Conservation (phyloP, 2,888 invertebrate genomes). For the Drosophila antonietae region DNA sequence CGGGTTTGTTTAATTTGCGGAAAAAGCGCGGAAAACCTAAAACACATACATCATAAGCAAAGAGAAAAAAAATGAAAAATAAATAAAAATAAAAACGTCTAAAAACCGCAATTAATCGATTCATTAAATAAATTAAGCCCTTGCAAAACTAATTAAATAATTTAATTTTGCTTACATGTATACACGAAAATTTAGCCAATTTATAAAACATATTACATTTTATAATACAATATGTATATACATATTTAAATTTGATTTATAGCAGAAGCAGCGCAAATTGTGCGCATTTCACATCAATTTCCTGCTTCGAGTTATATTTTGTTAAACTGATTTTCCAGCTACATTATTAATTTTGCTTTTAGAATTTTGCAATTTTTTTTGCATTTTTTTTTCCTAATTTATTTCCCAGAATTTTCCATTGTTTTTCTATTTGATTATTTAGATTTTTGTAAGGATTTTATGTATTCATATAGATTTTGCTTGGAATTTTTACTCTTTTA, state of each 20-base stretch:
- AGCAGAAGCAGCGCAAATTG: not conserved
- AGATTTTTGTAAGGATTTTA: not conserved
- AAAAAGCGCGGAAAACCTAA: slow-evolving; percentile 17
- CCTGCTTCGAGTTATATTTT: not conserved
- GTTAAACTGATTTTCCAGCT: not conserved
- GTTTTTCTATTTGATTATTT: not conserved
- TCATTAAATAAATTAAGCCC: slow-evolving; percentile 16
- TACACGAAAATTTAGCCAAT: not conserved
- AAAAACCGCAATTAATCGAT: slow-evolving; percentile 25
- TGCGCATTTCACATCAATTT: not conserved
- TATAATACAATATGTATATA: not conserved
- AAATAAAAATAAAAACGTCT: not conserved
- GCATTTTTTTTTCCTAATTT: not conserved
- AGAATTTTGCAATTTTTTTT: not conserved
- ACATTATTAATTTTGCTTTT: not conserved
- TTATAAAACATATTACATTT: not conserved
- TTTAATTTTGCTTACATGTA: not conserved
- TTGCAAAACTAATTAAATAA: slow-evolving; percentile 1
- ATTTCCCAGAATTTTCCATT: not conserved
- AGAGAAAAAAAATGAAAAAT: not conserved
- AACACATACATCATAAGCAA: slow-evolving; percentile 19
- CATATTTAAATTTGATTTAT: not conserved
- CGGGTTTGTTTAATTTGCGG: slow-evolving; percentile 15
- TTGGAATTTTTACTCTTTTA: not conserved
- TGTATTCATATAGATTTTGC: not conserved